Evolutionary conservation across 2,888 invertebrate species (phyloP), one percentile per base, ranked within the genome.

Genomic region (Noctua comes): DNA sequence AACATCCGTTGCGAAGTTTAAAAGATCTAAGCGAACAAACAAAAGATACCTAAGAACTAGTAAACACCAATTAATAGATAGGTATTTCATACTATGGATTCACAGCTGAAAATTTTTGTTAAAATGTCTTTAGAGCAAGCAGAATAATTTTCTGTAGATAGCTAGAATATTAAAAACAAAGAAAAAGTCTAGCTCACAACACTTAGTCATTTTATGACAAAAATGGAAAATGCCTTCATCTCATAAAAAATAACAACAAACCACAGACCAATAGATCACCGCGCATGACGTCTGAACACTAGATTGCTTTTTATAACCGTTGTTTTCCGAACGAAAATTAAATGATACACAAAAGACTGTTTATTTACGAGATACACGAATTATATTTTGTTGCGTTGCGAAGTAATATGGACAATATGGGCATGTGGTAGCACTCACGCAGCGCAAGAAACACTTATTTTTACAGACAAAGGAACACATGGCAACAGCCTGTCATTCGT

Each of bases 381-480:
- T 65, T 48, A 71, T 24, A 51, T 66, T 83, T 76, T 18, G 31
- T 62, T 76, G 51, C 43, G n/a, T 43, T 43, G 46, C 76, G 24
- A 65, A 27, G 36, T 43, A 57, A 57, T 59, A 36, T 16, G 68
- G 18, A 40, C 84, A 57, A 51, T 59, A 36, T 16, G 68, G 11
- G 31, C 84, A 76, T 84, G 68, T 84, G 78, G 18, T 46, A 31
- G 36, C 36, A 46, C 75, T 51, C 66, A 70, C 57, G 31, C 79
- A 71, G 71, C 72, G 81, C 66, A 80, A 76, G 36, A 69, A 71
- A 79, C 16, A 51, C 62, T 72, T 59, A 69, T 71, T 82, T 80
- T 59, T 84, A 51, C 62, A 76, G 70, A 87, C 85, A 82, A 87
- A 88, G 59, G 13, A 79, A 48, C 80, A 86, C 78, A 79, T 86